These are phyloP conservation scores for Lithobates sylvaticus DNA, from an alignment of 2,797 vertebrate genomes.

Conservation along the genomic window DNA sequence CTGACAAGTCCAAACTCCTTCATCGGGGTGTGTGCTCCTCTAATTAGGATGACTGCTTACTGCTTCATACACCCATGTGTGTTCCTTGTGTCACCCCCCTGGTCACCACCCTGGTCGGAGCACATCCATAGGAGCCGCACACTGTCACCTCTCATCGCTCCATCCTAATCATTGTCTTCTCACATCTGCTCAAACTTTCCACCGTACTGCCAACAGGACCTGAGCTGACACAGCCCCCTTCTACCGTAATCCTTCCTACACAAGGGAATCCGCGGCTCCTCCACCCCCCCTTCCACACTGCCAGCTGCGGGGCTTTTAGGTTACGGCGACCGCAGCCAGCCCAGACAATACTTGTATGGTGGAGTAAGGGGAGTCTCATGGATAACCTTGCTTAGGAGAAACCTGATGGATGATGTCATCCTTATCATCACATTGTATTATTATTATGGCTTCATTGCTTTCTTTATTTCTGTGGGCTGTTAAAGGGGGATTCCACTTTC, in stretches of 20 bases:
- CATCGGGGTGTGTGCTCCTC: slow-evolving; percentile 35
- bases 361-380: background rate
- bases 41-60: background rate
- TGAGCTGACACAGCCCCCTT: slow-evolving; percentile 66
- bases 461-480: no score
- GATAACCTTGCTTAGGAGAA: background rate
- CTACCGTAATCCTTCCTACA: slow-evolving; percentile 71
- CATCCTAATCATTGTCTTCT: slow-evolving; percentile 61
- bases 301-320: background rate
- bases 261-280: background rate
- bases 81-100: background rate
- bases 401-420: background rate
- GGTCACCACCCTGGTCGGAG: background rate
- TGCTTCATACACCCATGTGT: slow-evolving; percentile 12
- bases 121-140: background rate
- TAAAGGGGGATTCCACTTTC: no score
- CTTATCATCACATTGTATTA: no score
- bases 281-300: background rate
- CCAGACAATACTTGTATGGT: background rate
- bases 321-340: background rate
- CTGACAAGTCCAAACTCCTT: slow-evolving; percentile 53
- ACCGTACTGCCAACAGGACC: slow-evolving; percentile 73
- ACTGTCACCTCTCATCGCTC: background rate
- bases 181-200: slow-evolving; percentile 73
- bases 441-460: no score